A percentile compares a stretch with the other conserved stretches of the same genome.
Conservation (phyloP, 2,888 invertebrate species). For the Chymomyza caudatula region DNA sequence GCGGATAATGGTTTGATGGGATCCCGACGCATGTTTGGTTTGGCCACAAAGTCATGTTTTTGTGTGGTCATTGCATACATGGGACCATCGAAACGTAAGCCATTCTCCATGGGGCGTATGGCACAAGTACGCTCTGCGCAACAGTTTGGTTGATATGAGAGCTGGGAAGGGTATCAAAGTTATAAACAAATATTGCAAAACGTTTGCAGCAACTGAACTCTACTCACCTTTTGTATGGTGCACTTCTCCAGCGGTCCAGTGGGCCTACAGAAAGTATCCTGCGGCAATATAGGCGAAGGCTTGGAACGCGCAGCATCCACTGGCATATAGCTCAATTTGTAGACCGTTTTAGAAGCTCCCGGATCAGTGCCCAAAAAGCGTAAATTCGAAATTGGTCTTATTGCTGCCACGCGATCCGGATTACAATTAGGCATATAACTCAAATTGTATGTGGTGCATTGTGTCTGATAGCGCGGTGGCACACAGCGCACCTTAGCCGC, state of each 20-base stretch:
- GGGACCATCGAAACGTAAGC: slow-evolving; percentile 82
- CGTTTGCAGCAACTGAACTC: background rate
- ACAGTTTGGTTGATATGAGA: slow-evolving; percentile 81
- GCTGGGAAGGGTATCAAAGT: slow-evolving; percentile 59
- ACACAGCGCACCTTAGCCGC: slow-evolving; percentile 66
- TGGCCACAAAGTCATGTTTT: slow-evolving; percentile 85
- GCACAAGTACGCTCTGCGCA: slow-evolving; percentile 80
- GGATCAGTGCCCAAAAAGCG: slow-evolving; percentile 69
- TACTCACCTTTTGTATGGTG: slow-evolving; percentile 74
- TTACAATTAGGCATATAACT: slow-evolving; percentile 76
- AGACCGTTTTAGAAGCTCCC: slow-evolving; percentile 70
- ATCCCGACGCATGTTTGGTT: slow-evolving; percentile 78
- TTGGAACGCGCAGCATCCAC: slow-evolving; percentile 64
- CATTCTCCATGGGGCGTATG: slow-evolving; percentile 82
- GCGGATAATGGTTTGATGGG: slow-evolving; percentile 65
- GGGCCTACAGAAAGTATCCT: slow-evolving; percentile 59
- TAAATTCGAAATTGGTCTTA: slow-evolving; percentile 59
- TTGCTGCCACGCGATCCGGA: slow-evolving; percentile 51
- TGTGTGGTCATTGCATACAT: slow-evolving; percentile 86
- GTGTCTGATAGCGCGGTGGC: slow-evolving; percentile 71
- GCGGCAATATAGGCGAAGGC: slow-evolving; percentile 67
- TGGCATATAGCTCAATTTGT: slow-evolving; percentile 74
- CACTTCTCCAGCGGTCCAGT: slow-evolving; percentile 70
- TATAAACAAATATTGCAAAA: background rate
- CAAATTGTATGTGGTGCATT: slow-evolving; percentile 75